These are phyloP conservation scores for Phocides pigmalion DNA, from an alignment of 1,140 invertebrate species.

Conservation along the genomic window DNA sequence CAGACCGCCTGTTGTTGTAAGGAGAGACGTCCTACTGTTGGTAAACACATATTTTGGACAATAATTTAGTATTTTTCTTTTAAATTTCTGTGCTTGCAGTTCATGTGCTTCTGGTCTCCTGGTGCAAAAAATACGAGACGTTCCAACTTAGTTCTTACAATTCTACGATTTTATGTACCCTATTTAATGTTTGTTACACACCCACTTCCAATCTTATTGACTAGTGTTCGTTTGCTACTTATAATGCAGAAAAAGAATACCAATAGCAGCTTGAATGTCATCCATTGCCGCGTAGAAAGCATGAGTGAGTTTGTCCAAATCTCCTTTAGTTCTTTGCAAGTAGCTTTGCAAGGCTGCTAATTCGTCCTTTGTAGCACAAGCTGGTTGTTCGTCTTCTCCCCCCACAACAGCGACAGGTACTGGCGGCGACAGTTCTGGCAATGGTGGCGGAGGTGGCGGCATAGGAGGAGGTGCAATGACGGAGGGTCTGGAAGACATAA, in stretches of 20 bases:
- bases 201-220: not conserved
- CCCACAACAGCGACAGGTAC: not conserved
- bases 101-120: no score
- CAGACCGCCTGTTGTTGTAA: no score
- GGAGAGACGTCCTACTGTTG: no score
- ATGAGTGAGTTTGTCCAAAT: slow-evolving; percentile 50
- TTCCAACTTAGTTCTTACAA: no score
- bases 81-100: no score
- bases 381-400: slow-evolving; percentile 8
- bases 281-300: slow-evolving; percentile 49
- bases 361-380: slow-evolving; percentile 39
- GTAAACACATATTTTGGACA: no score
- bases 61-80: no score
- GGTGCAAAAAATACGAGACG: no score
- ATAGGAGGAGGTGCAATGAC: not conserved
- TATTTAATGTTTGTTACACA: no score
- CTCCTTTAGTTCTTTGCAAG: slow-evolving; percentile 39
- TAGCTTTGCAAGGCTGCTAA: slow-evolving; percentile 33
- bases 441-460: slow-evolving; percentile 11
- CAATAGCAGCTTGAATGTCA: slow-evolving; percentile 39
- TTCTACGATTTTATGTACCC: no score
- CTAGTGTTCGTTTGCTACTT: no score
- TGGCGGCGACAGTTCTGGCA: not conserved
- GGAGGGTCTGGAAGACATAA: not conserved
- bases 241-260: no score